Percentiles rank a stretch among this genome's conserved stretches.
phyloP scores from a whole-genome alignment of 2,113 vertebrate genomes.

The Sminthopsis crassicaudata region DNA sequence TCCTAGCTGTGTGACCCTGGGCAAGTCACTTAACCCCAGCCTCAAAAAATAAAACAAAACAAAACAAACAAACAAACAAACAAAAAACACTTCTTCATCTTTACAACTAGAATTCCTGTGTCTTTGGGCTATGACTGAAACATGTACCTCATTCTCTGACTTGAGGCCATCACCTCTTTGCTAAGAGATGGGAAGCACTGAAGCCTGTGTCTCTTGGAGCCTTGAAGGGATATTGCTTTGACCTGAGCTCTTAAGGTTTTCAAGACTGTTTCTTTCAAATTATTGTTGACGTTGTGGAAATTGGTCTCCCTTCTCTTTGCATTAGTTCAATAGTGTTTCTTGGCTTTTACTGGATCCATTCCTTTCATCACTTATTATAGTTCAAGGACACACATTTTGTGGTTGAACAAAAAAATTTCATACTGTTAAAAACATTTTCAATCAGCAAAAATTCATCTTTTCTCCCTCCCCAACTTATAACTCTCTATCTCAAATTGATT shows the following conservation, averaged over 20 bases:
- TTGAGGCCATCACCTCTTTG: not conserved
- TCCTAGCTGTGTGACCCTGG: too few species aligned
- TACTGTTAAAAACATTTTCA: not conserved
- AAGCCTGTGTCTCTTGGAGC: not conserved
- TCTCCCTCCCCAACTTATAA: too few species aligned
- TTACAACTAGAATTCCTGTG: not conserved
- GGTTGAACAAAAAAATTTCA: not conserved
- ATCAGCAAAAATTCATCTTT: not conserved
- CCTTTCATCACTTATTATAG: not conserved
- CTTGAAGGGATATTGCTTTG: not conserved
- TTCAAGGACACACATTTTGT: not conserved
- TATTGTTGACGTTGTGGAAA: not conserved
- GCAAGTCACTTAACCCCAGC: too few species aligned
- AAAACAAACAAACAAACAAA: too few species aligned
- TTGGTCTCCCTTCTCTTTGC: not conserved
- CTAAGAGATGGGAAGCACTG: not conserved
- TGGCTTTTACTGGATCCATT: not conserved
- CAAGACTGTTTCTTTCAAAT: not conserved
- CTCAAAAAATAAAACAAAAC: too few species aligned
- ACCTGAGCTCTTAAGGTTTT: not conserved
- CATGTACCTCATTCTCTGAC: not conserved
- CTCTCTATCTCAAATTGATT: not conserved
- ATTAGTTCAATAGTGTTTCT: not conserved
- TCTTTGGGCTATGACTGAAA: not conserved
- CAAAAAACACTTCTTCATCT: not conserved